Base-by-base conservation (phyloP, 1,140 invertebrate species). In the Harpegnathos saltator region DNA sequence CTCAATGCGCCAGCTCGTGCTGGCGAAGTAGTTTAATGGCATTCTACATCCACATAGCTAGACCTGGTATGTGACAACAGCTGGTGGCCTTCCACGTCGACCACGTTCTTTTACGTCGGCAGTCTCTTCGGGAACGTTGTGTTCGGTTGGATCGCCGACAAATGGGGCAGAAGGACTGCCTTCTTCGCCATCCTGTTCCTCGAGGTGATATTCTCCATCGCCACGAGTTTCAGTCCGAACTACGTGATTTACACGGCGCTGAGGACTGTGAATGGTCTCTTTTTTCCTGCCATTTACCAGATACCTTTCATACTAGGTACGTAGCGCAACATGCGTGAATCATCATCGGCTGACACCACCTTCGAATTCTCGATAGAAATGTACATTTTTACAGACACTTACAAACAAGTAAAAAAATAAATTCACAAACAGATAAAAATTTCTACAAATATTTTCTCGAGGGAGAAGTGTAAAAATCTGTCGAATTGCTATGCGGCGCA, bases 101-200 rank as follows among this genome's bases (percentile, higher is more conserved):
- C 96, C 68, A 96, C 96, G 3, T 94, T 96, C 44, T 96, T 96
- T 90, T 96, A 96, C 94, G 95, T 96, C 11, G 96, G 96, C 15
- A 96, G 96, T 33, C 95, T 97, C 15, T 96, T 97, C 85, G 96
- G 96, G 1, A 97, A 96, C 85, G 94, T 96, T 7, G 94, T 97
- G n/a, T 97, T 96, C 85, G 96, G 96, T 26, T 96, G 95, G 95
- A 95, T 97, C 83, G 96, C 96, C 15, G 96, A 97, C 89, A 96
- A 96, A 91, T 96, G 96, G 92, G 97, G 97, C 12, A 95, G 97
- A 58, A 95, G 96, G 66, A 95, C 95, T 15, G 95, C 97, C 56
- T 96, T 97, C 82, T 95, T 97, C 68, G 94, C 96, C 26, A 96
- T 96, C 92, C 95, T 97, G 4, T 94, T 96, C 78, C 93, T 97